Base-by-base conservation (phyloP, 2,797 vertebrate genomes). In the Martes flavigula region DNA sequence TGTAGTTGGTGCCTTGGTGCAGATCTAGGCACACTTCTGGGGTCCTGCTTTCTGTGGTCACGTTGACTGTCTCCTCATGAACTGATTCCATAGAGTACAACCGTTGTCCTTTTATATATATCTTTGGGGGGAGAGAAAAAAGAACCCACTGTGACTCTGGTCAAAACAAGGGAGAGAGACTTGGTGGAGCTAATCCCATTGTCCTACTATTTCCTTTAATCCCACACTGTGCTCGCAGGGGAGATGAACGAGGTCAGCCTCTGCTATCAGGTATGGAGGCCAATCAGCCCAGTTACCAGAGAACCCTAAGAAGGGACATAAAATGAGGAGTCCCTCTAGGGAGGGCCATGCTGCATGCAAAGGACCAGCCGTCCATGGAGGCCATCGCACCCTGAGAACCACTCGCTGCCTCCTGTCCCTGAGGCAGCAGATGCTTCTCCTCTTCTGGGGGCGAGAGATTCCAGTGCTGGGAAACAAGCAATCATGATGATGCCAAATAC, bases 1-100 rank as follows among this genome's bases (percentile, higher is more conserved):
- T 99, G 97, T 99, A 99, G 98, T 99, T 99, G 95, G 99, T 99
- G 60, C 98, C 98, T 25, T 98, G 99, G 32, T 99, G 94, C 95
- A 99, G 98, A 79, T 98, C 97, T 46, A 99, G 98, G 96, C 99
- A 99, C 94, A 99, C 85, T 35, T 98, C 85, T 56, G 99, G 98
- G 87, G 90, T 94, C 38, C 98, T 96, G 7, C 97, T 98, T 15
- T 96, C 98, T 25, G 99, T 99, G 51, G 92, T 99, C 94, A 99
- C 92, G 91, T 97, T 95, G 87, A 87, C 96, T 17, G 79, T 98
- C 46, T 98, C 98, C 92, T 96, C 97, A 14, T 99, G 98, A 90
- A 79, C 94, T 90, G 99, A 99, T 7, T 93, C 96, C 54, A 56
- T 96, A 79, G 99, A 98, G 66, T 98, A 99, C 78, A 97, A 98